Evolutionary conservation across 2,797 vertebrate genomes (phyloP).

Genomic region (Mus spretus): DNA sequence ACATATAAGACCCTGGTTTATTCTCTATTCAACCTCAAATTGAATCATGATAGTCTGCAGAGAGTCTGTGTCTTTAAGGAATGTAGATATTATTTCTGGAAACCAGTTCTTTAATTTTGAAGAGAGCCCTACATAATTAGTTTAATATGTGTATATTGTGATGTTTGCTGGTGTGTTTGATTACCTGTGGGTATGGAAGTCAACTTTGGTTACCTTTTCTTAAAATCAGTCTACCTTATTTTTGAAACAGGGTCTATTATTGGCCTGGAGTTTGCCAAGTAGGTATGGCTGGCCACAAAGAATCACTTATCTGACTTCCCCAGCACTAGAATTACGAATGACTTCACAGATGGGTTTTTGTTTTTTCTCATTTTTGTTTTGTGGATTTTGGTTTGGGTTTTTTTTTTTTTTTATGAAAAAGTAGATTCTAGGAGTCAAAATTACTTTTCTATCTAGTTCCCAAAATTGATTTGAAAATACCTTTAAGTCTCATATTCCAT

Average conservation of each 20-base stretch:
- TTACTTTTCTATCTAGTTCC: not conserved
- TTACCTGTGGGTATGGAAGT: not conserved
- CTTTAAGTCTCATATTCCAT: conserved; percentile 13
- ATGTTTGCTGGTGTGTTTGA: not conserved
- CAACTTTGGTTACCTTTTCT: not conserved
- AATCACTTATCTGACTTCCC: not conserved
- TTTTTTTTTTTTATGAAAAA: not conserved
- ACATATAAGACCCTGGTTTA: not conserved
- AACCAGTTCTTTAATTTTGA: conserved; percentile 32
- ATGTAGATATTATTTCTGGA: not conserved
- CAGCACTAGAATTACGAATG: not conserved
- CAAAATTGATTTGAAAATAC: not conserved
- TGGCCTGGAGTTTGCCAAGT: not conserved
- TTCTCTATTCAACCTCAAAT: no score
- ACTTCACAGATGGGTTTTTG: not conserved
- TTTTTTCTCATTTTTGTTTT: not conserved
- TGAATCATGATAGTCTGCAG: not conserved
- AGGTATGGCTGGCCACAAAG: not conserved
- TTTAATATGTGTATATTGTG: not conserved
- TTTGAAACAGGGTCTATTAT: not conserved
- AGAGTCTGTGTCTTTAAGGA: not conserved
- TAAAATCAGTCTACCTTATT: not conserved
- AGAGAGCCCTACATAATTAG: not conserved
- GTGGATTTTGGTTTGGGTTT: not conserved
- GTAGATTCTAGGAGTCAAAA: not conserved